phyloP scores from a whole-genome alignment of 1,140 invertebrate genomes.

The Neodiprion pinetum region DNA sequence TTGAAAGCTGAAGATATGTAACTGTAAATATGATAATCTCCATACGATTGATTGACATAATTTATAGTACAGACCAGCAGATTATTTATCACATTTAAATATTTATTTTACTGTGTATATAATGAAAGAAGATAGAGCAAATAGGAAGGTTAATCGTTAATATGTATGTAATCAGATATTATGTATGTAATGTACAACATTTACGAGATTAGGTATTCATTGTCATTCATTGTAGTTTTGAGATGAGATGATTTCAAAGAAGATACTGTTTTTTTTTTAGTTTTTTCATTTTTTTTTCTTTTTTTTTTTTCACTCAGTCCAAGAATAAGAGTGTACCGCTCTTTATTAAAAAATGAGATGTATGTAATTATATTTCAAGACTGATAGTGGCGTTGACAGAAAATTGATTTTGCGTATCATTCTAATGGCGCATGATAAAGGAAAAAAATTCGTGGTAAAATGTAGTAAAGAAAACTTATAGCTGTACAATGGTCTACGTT shows the following conservation, averaged over 20 bases:
- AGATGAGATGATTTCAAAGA: background rate
- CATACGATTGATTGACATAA: background rate
- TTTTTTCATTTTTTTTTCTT: background rate
- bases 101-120: constrained; percentile 58
- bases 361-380: constrained; percentile 6
- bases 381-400: constrained; percentile 4
- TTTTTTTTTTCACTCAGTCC: background rate
- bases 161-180: constrained; percentile 8
- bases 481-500: background rate
- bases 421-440: background rate
- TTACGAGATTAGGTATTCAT: background rate
- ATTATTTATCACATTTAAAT: constrained; percentile 39
- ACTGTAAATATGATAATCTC: constrained; percentile 2
- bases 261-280: background rate
- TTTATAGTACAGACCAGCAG: background rate
- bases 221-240: background rate
- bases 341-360: background rate
- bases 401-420: background rate
- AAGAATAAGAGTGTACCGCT: background rate
- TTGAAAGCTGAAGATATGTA: background rate
- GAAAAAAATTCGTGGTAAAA: background rate
- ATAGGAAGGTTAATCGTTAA: constrained; percentile 23
- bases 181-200: background rate
- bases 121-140: constrained; percentile 25
- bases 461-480: background rate